phyloP scores from a whole-genome alignment of 1,140 invertebrate genomes.

The Laodelphax striatellus region DNA sequence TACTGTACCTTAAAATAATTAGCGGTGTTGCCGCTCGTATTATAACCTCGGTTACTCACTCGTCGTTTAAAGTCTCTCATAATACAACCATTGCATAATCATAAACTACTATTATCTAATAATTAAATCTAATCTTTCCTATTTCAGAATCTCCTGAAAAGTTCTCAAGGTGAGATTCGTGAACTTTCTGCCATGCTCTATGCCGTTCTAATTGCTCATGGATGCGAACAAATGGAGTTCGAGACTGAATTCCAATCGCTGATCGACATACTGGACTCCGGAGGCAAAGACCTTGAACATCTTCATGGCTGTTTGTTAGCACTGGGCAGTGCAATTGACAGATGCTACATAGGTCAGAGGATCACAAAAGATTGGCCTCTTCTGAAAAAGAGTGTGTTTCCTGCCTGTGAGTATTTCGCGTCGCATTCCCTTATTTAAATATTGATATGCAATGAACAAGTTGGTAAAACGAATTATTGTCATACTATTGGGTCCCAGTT shows the following conservation, averaged over 20 bases:
- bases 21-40: no score
- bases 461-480: no score
- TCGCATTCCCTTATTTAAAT: not conserved
- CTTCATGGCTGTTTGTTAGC: constrained; percentile 62
- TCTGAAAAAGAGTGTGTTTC: constrained; percentile 39
- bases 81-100: no score
- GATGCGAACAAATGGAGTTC: constrained; percentile 32
- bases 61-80: no score
- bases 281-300: constrained; percentile 46
- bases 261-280: constrained; percentile 33
- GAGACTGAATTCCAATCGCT: constrained; percentile 42
- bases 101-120: no score
- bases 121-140: no score
- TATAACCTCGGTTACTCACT: no score
- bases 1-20: no score
- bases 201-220: constrained; percentile 39
- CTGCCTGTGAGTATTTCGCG: constrained; percentile 38
- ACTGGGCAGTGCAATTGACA: constrained; percentile 52
- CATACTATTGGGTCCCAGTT: no score
- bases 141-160: constrained; percentile 46
- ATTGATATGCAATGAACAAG: no score
- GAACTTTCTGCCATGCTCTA: constrained; percentile 54
- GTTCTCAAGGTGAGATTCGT: constrained; percentile 62
- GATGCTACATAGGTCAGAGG: constrained; percentile 34
- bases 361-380: constrained; percentile 32